phyloP scores from a whole-genome alignment of 1,140 invertebrate genomes.

The Zophobas morio region DNA sequence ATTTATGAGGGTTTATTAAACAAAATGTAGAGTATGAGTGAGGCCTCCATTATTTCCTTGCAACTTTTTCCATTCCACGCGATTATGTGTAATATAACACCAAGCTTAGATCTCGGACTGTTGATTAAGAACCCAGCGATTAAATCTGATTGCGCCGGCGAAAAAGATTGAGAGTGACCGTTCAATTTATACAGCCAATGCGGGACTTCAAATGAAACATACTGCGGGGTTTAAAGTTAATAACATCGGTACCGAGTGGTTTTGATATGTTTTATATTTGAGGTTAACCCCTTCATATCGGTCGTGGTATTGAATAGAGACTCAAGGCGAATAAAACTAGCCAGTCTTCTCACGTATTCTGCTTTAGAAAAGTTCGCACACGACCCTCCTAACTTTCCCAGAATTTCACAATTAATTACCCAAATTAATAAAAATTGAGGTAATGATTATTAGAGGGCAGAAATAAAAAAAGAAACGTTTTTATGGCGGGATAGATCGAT shows the following conservation, averaged over 20 bases:
- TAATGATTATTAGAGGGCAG: not conserved
- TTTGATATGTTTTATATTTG: slow-evolving; percentile 37
- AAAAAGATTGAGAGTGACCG: slow-evolving; percentile 37
- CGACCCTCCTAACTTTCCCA: not conserved
- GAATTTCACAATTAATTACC: slow-evolving; percentile 25
- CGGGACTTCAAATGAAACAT: slow-evolving; percentile 34
- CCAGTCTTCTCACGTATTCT: slow-evolving; percentile 12
- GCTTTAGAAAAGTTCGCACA: slow-evolving; percentile 23
- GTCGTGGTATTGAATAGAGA: not conserved
- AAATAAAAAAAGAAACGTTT: not conserved
- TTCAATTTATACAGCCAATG: slow-evolving; percentile 25
- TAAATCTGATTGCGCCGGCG: slow-evolving; percentile 22
- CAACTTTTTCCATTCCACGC: slow-evolving; percentile 1
- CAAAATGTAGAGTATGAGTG: too few relatives aligned
- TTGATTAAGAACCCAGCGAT: slow-evolving; percentile 22
- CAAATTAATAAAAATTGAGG: slow-evolving; percentile 12
- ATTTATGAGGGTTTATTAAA: too few relatives aligned
- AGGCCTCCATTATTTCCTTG: too few relatives aligned
- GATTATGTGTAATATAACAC: slow-evolving; percentile 37
- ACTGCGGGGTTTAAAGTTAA: slow-evolving; percentile 36
- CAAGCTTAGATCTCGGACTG: slow-evolving; percentile 10
- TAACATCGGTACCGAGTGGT: slow-evolving; percentile 32
- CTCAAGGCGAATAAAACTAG: slow-evolving; percentile 1
- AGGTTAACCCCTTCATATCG: slow-evolving; percentile 35
- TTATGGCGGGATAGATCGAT: not conserved